Base-by-base conservation (phyloP, 2,888 invertebrate genomes). In the Heliconius erato region DNA sequence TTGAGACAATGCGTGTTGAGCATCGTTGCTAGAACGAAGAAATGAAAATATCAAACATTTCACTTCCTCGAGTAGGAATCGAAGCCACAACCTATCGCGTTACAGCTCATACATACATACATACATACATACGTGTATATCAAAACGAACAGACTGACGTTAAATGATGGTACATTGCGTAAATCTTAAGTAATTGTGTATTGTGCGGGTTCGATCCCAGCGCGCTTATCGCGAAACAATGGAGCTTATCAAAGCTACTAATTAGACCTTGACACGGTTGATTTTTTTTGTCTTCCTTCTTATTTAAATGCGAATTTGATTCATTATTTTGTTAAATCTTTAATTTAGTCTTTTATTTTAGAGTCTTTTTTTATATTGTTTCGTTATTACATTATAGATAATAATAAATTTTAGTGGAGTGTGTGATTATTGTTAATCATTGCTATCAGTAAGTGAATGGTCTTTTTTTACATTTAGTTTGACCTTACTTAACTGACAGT, bases 171-270 rank as follows among this genome's bases (percentile, higher is more conserved):
- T 80, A 81, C 74, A 82, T 87, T 87, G 86, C 87, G 86, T 87
- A 90, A 87, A 26, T 85, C 81, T 87, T 85, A 87, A 88, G 84
- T 87, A 88, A 92, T 91, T 91, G 92, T 90, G 82, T 89, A 92
- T 92, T 91, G 91, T 92, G 82, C 86, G 59, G 87, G 87, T 91
- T 91, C 88, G 90, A 91, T 89, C 91, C 92, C 89, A 91, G 92
- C 88, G 83, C 82, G 85, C 84, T 88, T 87, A 89, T 86, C 80
- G 69, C 71, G 69, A 72, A 88, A 90, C 90, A 91, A 89, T 90
- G 80, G 86, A 14, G 80, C 83, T 89, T 90, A 90, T 91, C 90
- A 85, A 84, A 82, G 84, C 84, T 87, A 89, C 82, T 88, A 88
- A 88, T 86, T 76, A 72, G 85, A 86, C 91, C 92, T 92, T 92